phyloP scores from a whole-genome alignment of 2,888 invertebrate species.

The Chirona hameri region DNA sequence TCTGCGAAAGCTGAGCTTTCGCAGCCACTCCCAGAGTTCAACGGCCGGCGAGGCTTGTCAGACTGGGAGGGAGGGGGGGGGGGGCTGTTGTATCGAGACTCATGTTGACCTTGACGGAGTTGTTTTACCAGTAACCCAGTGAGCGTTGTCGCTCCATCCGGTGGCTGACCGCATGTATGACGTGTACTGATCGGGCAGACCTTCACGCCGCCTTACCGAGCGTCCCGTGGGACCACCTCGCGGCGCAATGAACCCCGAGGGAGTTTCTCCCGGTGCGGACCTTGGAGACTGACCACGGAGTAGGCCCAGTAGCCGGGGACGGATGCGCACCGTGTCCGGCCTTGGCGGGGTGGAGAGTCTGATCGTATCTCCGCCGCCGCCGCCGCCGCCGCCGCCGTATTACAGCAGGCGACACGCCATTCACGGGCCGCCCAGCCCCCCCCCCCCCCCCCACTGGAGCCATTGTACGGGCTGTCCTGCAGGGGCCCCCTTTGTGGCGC shows the following conservation, averaged over 20 bases:
- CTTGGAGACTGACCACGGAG: neutral
- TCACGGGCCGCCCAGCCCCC: neutral
- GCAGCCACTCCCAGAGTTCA: neutral
- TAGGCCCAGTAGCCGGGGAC: neutral
- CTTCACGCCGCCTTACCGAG: no score
- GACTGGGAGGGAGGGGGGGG: neutral
- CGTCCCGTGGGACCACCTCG: no score
- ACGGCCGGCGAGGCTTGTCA: neutral
- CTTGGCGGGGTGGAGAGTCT: neutral
- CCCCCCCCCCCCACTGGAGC: neutral
- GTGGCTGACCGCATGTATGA: neutral
- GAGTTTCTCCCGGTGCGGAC: neutral
- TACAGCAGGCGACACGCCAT: neutral
- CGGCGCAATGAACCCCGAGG: neutral
- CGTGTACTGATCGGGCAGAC: neutral
- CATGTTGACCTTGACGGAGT: neutral
- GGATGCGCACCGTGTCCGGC: no score
- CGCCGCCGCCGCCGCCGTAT: neutral
- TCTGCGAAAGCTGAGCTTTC: neutral
- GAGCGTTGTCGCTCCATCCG: neutral
- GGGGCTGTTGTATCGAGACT: neutral
- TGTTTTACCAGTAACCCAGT: conserved; percentile 8
- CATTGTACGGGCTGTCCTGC: neutral
- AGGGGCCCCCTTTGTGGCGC: neutral
- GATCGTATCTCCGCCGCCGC: neutral